Base-by-base conservation (phyloP, 2,888 invertebrate species). In the Eristalinus sepulchralis region DNA sequence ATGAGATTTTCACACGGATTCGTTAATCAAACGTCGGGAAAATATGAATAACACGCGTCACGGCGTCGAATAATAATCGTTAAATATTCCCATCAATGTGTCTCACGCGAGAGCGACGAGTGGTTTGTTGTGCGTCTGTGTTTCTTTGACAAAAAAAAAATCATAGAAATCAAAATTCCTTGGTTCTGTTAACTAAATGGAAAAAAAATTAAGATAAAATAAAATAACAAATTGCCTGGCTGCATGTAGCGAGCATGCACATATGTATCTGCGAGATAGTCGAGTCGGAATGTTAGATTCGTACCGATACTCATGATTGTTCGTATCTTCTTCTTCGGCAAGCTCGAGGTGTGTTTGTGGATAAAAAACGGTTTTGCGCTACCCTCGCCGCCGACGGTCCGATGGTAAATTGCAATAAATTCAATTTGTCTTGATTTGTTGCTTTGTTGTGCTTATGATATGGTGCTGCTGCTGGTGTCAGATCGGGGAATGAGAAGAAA, bases 361-460 rank as follows among this genome's bases (percentile, higher is more conserved):
- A 85, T 77, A 72, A 81, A 71, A 39, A 77, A 53, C 57, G 80
- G 66, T 80, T 79, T 68, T 67, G 71, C 71, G 24, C 57, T 76
- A 76, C 67, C 47, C 47, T 17, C 47, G 17, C 47, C n/a, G 17
- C 17, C 17, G 47, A 47, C 71, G 24, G 55, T 84, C 76, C 53
- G 63, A 76, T 85, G 77, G 72, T 73, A 81, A 81, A 77, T 85
- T 81, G 67, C 77, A 85, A 85, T 77, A 81, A 85, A 85, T 81
- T 80, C 53, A 84, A 72, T 80, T 75, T 71, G 60, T 60, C 76
- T 77, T 85, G 77, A 85, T 81, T 81, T 73, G 81, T 80, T 79
- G 66, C 47, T 76, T 68, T 71, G 33, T 81, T 81, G 34, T 66
- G 36, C 53, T 47, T 73, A 75, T 80, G 59, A 53, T 33, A 62